Percentiles rank a stretch among this genome's conserved stretches.
Conservation (phyloP, 2,888 invertebrate species). For the Chrysolina oricalcia region DNA sequence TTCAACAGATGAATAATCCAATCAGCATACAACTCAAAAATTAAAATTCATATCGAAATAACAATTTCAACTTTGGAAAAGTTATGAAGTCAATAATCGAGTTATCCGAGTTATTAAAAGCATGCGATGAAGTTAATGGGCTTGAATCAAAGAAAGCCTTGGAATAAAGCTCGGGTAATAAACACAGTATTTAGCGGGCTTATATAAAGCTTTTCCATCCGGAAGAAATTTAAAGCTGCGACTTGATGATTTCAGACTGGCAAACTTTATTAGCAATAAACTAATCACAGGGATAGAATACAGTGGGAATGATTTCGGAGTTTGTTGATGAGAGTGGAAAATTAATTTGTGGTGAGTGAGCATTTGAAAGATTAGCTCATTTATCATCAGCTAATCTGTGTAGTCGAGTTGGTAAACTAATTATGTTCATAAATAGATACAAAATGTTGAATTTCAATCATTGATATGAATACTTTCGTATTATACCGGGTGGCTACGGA, state of each 20-base stretch:
- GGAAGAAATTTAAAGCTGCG: slow-evolving; percentile 61
- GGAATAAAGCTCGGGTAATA: slow-evolving; percentile 60
- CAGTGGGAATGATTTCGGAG: not conserved
- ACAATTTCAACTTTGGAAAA: slow-evolving; percentile 31
- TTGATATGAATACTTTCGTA: no score
- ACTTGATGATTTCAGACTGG: slow-evolving; percentile 61
- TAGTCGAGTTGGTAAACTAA: no score
- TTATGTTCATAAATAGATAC: no score
- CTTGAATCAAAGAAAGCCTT: slow-evolving; percentile 62
- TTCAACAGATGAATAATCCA: not conserved
- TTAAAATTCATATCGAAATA: slow-evolving; percentile 21
- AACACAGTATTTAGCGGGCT: slow-evolving; percentile 60
- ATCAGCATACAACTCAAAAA: not conserved
- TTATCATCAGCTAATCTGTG: not conserved
- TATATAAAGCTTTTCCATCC: slow-evolving; percentile 60
- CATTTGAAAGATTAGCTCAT: not conserved
- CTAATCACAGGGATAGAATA: slow-evolving; percentile 50
- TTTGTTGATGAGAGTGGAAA: slow-evolving; percentile 11
- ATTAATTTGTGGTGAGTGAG: not conserved
- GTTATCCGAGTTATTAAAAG: slow-evolving; percentile 58
- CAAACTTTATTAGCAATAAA: slow-evolving; percentile 63
- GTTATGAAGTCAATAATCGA: slow-evolving; percentile 59
- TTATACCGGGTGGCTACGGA: no score
- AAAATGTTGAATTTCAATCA: no score
- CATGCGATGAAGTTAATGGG: slow-evolving; percentile 64